A percentile compares a stretch with the other conserved stretches of the same genome.
Evolutionary conservation across 2,888 invertebrate genomes (phyloP).

Genomic region (Orchestes rusci): DNA sequence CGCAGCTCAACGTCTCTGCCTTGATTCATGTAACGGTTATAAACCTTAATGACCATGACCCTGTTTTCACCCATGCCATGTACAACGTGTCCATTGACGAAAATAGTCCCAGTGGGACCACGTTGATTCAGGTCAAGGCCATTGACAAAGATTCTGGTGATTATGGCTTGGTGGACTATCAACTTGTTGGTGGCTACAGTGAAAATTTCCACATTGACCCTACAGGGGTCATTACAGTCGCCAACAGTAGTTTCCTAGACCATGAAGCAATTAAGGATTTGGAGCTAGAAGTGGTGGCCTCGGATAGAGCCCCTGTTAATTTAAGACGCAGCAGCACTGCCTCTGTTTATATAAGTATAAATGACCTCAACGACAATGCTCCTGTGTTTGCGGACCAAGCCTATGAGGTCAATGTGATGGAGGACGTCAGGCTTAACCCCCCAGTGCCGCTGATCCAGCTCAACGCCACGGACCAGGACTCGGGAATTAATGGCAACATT

Average conservation of each 20-base stretch:
- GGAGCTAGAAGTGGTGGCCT: slow-evolving; percentile 66
- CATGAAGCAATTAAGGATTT: slow-evolving; percentile 66
- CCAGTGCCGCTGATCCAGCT: slow-evolving; percentile 78
- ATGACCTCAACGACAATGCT: slow-evolving; percentile 84
- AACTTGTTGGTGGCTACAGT: slow-evolving; percentile 65
- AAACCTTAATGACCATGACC: slow-evolving; percentile 85
- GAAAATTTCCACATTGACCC: slow-evolving; percentile 64
- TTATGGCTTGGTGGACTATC: slow-evolving; percentile 73
- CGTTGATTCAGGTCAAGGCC: slow-evolving; percentile 66
- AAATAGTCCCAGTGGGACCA: slow-evolving; percentile 66
- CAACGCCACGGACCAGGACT: slow-evolving; percentile 73
- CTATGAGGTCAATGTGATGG: slow-evolving; percentile 75
- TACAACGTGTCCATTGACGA: slow-evolving; percentile 71
- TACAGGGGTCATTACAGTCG: slow-evolving; percentile 71
- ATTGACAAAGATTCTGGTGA: slow-evolving; percentile 70
- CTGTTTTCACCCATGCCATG: slow-evolving; percentile 59
- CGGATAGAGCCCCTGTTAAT: slow-evolving; percentile 67
- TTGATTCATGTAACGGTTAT: slow-evolving; percentile 67
- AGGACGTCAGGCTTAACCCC: slow-evolving; percentile 72
- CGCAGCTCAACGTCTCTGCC: slow-evolving; percentile 72
- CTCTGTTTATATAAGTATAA: slow-evolving; percentile 68
- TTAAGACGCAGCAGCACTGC: slow-evolving; percentile 65
- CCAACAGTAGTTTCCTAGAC: slow-evolving; percentile 65
- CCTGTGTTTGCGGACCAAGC: slow-evolving; percentile 72
- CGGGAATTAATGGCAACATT: slow-evolving; percentile 69